Conservation (phyloP, 2,797 vertebrate genomes). For the Gymnopithys bicolor region DNA sequence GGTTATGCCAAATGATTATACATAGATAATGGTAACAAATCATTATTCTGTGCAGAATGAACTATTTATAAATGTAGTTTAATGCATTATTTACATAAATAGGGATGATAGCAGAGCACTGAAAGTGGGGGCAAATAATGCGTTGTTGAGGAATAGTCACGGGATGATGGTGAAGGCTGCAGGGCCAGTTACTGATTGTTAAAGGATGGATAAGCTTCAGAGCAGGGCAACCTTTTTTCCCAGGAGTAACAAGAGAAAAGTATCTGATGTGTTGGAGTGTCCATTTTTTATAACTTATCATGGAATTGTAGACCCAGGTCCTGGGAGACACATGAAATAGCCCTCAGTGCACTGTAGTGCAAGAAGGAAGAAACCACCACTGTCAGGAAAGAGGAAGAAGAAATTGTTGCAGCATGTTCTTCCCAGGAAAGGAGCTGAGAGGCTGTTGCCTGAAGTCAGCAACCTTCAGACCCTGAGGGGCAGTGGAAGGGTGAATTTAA, state of each 20-base stretch:
- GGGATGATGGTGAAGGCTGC: not conserved
- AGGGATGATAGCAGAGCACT: not conserved
- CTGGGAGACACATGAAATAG: not conserved
- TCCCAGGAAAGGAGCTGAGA: not conserved
- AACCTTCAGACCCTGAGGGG: not conserved
- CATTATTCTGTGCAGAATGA: not conserved
- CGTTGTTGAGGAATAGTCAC: not conserved
- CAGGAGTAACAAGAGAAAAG: not conserved
- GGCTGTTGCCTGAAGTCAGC: not conserved
- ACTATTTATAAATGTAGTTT: constrained; percentile 13
- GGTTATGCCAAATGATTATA: constrained; percentile 5
- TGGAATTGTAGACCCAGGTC: not conserved
- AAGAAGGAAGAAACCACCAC: not conserved
- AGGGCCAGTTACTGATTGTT: not conserved
- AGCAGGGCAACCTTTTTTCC: not conserved
- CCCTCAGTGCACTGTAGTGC: not conserved
- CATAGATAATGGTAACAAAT: not conserved
- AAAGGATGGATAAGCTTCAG: not conserved
- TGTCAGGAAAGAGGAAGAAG: not conserved
- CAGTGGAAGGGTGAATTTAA: not conserved
- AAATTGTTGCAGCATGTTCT: not conserved
- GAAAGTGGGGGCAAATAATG: not conserved
- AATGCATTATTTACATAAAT: not conserved
- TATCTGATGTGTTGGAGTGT: not conserved
- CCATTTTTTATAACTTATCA: not conserved